Conservation (phyloP, 2,113 vertebrate species). For the Heterocephalus glaber region DNA sequence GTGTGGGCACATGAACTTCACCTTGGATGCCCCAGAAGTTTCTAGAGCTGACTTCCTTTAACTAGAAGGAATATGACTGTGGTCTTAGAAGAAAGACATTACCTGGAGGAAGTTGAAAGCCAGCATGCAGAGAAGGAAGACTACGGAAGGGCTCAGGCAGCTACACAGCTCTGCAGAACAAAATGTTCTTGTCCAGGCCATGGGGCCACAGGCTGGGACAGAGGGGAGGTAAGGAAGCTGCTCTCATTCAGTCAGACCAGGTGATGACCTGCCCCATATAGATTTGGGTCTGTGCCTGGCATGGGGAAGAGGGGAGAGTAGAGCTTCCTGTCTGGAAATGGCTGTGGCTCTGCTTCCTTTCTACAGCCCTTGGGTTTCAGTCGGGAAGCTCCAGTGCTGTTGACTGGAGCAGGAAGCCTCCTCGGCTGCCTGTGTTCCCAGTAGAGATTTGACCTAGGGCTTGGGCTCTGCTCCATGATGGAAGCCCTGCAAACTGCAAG, state of each 20-base stretch:
- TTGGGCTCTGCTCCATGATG: neutral
- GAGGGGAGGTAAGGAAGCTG: neutral
- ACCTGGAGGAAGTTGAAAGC: neutral
- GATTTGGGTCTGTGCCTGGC: neutral
- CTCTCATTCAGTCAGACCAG: no score
- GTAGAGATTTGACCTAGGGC: neutral
- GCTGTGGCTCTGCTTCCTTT: neutral
- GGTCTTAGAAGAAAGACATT: conserved; percentile 15
- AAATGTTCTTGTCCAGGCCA: neutral
- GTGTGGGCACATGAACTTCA: rapidly evolving
- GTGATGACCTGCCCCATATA: rapidly evolving
- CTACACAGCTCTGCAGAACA: neutral
- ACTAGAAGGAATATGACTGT: neutral
- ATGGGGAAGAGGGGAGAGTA: neutral
- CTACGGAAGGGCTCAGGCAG: neutral
- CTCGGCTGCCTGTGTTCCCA: neutral
- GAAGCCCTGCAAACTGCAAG: neutral
- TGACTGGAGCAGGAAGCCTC: neutral
- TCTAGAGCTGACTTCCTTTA: neutral
- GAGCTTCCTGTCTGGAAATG: neutral
- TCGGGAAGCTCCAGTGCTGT: neutral
- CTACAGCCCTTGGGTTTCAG: neutral
- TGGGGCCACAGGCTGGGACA: neutral
- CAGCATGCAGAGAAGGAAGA: neutral
- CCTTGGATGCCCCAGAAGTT: neutral